Percentiles rank a stretch among this genome's conserved stretches.
Evolutionary conservation across 2,113 vertebrate species (phyloP).

Genomic region (Ailuropoda melanoleuca): DNA sequence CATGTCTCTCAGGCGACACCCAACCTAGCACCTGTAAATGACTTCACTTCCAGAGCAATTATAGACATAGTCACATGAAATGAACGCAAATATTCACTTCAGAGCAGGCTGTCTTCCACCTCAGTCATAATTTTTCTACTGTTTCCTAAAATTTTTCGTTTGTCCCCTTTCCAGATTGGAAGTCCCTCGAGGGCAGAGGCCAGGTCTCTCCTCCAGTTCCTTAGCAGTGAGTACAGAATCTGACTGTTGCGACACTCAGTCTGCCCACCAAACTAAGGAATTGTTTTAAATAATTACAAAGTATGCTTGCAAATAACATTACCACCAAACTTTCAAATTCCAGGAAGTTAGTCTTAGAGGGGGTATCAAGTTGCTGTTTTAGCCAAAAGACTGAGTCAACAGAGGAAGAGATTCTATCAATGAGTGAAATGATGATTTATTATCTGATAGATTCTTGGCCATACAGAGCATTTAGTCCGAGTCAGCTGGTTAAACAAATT

Average conservation of each 20-base stretch:
- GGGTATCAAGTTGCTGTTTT: not conserved
- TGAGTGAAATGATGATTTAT: not conserved
- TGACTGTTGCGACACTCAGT: not conserved
- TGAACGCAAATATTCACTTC: not conserved
- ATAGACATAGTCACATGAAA: not conserved
- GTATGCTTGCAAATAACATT: not conserved
- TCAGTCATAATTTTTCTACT: not conserved
- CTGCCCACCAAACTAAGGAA: not conserved
- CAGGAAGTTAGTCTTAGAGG: not conserved
- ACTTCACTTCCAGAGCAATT: not conserved
- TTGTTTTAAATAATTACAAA: conserved; percentile 7
- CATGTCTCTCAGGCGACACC: not conserved
- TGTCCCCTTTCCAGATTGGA: not conserved
- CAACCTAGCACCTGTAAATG: not conserved
- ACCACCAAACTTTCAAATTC: not conserved
- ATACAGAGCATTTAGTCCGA: not conserved
- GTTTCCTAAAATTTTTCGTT: not conserved
- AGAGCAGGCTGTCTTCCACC: not conserved
- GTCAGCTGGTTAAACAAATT: not conserved
- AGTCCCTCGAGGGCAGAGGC: not conserved
- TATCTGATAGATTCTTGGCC: not conserved
- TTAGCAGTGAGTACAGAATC: not conserved
- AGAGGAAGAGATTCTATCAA: not conserved
- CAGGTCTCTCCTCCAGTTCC: not conserved
- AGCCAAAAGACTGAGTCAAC: conserved; percentile 22